Evolutionary conservation across 2,888 invertebrate species (phyloP), one percentile per base, ranked within the genome.

Genomic region (Pyrocoelia pectoralis): DNA sequence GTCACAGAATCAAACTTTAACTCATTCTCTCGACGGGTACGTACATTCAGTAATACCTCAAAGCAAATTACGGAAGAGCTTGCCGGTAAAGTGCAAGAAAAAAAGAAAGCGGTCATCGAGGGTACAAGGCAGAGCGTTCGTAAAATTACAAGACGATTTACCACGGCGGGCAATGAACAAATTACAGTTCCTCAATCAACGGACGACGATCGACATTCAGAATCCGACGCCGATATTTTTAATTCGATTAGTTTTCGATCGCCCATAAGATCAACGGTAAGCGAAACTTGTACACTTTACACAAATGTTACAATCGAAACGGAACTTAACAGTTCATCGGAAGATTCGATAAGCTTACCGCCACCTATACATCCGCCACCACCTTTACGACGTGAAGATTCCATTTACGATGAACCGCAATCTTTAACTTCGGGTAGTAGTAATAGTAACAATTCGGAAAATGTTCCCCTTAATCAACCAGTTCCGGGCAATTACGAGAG

Each of bases 231-330:
- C 41, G 76, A 84, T 73, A 80, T 89, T 9, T 90, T 91, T 82
- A 87, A 86, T 71, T 85, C 85, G 46, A 87, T 89, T 65, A 85
- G 86, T 66, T 89, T 89, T 72, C 85, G 87, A 69, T 89, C 89
- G 12, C 89, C 89, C 1, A 77, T 87, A 52, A 73, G 82, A 38
- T 28, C 54, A 2, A 9, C n/a, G n/a, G 9, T 38, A 4, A 66
- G 61, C 52, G 49, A 60, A 74, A 79, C 1, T 82, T 82, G 68
- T 2, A 54, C 51, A 10, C 57, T 65, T 51, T 69, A 70, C 54
- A 62, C 59, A 19, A 70, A 71, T 19, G 56, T 58, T 8, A 43
- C 58, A n/a, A 53, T 57, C 24, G 51, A 46, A 29, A 43, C 41
- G 74, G 81, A 70, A 66, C 41, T 19, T 80, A 1, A 82, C 82